Conservation (phyloP, 2,888 invertebrate species). For the Philonicus albiceps region DNA sequence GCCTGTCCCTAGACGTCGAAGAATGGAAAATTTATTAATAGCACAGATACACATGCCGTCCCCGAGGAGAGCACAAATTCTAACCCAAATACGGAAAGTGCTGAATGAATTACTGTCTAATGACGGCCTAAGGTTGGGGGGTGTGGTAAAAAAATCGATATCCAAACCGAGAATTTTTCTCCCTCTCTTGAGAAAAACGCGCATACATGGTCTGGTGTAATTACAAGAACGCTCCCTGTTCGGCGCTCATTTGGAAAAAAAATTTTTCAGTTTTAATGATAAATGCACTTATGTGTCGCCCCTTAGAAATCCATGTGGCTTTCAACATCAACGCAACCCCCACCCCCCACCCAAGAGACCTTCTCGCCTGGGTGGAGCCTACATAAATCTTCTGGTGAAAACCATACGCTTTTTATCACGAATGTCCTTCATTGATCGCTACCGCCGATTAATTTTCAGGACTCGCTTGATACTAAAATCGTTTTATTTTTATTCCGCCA, state of each 20-base stretch:
- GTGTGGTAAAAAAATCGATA: neutral
- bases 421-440: neutral
- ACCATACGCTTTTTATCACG: neutral
- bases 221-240: neutral
- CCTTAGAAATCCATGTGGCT: neutral
- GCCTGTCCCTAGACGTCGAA: neutral
- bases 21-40: slow-evolving; percentile 5
- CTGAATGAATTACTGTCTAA: slow-evolving; percentile 1
- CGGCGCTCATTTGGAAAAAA: slow-evolving; percentile 3
- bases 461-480: neutral
- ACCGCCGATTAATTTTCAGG: neutral
- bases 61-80: neutral
- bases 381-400: neutral
- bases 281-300: slow-evolving; percentile 22
- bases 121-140: neutral
- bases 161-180: neutral
- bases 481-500: neutral
- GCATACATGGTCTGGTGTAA: slow-evolving; percentile 5
- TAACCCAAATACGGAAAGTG: neutral
- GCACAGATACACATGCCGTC: neutral
- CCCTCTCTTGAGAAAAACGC: neutral
- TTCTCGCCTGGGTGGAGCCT: neutral
- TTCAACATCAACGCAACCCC: slow-evolving; percentile 5
- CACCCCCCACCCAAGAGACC: neutral
- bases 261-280: slow-evolving; percentile 11